These are phyloP conservation scores for Tigriopus japonicus DNA, from an alignment of 1,140 invertebrate species.

Conservation along the genomic window DNA sequence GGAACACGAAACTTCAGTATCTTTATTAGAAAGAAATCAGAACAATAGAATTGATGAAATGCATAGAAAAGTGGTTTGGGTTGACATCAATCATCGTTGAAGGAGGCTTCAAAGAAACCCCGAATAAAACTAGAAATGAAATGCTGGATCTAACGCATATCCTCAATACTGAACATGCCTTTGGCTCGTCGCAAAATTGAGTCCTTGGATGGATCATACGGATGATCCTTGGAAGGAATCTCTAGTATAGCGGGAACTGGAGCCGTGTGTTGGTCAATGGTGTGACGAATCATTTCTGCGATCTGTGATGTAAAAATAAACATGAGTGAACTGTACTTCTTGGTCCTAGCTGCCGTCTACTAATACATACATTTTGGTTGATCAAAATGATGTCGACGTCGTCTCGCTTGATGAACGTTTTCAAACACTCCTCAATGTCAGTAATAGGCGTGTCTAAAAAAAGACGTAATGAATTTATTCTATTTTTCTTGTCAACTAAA, in stretches of 20 bases:
- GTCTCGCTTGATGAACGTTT: constrained; percentile 78
- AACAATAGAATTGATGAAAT: no score
- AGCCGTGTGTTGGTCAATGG: constrained; percentile 78
- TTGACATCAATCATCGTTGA: no score
- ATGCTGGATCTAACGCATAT: constrained; percentile 17
- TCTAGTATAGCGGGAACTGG: constrained; percentile 91
- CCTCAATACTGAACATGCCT: constrained; percentile 32
- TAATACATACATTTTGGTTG: constrained; percentile 68
- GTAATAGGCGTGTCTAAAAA: constrained; percentile 71
- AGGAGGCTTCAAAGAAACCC: background rate
- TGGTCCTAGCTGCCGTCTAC: background rate
- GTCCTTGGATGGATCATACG: constrained; percentile 96
- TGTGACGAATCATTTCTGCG: constrained; percentile 91
- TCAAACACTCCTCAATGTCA: constrained; percentile 95
- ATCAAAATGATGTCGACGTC: constrained; percentile 99
- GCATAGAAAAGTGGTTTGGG: no score
- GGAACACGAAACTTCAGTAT: no score
- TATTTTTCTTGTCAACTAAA: no score
- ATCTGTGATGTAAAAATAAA: constrained; percentile 33
- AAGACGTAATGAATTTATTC: constrained; percentile 17
- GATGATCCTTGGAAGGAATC: constrained; percentile 98
- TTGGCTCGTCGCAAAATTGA: constrained; percentile 83
- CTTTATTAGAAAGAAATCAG: no score
- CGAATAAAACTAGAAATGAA: background rate
- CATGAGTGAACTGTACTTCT: background rate